Base-by-base conservation (phyloP, 2,797 vertebrate genomes). In the Macroramphosus scolopax region DNA sequence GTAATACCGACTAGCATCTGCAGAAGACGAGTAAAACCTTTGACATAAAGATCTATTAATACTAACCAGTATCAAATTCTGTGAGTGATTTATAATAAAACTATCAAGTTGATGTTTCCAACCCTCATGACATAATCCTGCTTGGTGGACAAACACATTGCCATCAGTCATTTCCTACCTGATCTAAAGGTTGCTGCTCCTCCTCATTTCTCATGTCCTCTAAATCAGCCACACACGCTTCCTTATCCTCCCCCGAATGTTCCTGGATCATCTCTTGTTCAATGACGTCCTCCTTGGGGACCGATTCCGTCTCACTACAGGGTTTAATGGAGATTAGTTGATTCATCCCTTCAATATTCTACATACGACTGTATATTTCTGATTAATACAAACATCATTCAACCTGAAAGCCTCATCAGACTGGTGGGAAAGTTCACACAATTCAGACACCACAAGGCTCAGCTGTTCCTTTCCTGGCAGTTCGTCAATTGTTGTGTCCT, bases 401-500 rank as follows among this genome's bases (percentile, higher is more conserved):
- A 70, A 87, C 83, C 79, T 41, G 2, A 48, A 32, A n/a, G 17
- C 13, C 5, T 65, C 11, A 0, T 59, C 47, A 0, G 29, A 30
- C 25, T 59, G 42, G 12, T 12, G 44, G 5, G 46, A 58, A 12
- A 4, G 11, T 39, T 64, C 52, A 14, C 6, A 14, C 22, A 7
- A 17, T 9, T 68, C 55, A 46, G 38, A 40, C 17, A 6, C 13
- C 24, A 11, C 0, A 1, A 28, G 5, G 25, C 17, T 41, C 31
- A 34, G 56, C 11, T 59, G 32, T 2, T 72, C 45, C 4, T 58
- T 29, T 18, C 13, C 16, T 18, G 34, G 32, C 47, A 26, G 10
- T 17, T 18, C 16, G 3, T 34, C 32, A 14, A 15, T 15, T n/a
- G n/a, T n/a, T n/a, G n/a, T n/a, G n/a, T n/a, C n/a, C 20, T 22